Evolutionary conservation across 2,888 invertebrate species (phyloP), one percentile per base, ranked within the genome.

Genomic region (Melinopterus prodromus): DNA sequence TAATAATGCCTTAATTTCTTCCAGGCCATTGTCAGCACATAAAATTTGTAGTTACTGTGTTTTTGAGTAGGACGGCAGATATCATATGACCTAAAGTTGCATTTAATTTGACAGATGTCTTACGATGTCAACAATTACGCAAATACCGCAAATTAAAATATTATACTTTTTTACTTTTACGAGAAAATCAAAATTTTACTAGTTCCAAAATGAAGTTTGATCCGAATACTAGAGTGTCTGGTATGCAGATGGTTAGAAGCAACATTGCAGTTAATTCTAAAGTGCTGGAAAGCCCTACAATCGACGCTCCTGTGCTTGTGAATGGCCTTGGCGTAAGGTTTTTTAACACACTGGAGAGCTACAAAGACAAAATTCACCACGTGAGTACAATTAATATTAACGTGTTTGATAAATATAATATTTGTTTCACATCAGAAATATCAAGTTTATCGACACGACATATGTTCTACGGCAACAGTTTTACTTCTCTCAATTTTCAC

Each of bases 351-450:
- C 78, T 87, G 70, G 83, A 82, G 6, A 76, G 79, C 35, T 82
- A 85, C 70, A 80, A 84, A 76, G 86, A 87, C 78, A 86, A 86
- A 84, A 85, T 88, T 71, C 82, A 85, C 16, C 87, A 87, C 84
- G 87, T 87, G 81, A 76, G n/a, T 12, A 36, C 53, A 12, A 14
- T 16, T 69, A 69, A 69, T 70, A 53, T 7, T 53, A 53, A 1
- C 12, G 53, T 53, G 5, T 53, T 53, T 53, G 7, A 53, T 53
- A 53, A 53, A 53, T 53, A 12, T 53, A 2, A 26, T 26, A 26
- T 1, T 26, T 26, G 26, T 26, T 26, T 26, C 26, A 26, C 26
- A 26, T 26, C 26, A 26, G 26, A 26, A 26, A 3, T 26, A 26
- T 26, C 26, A 26, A 26, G 26, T 26, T 26, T 2, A 1, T 2